Evolutionary conservation across 2,888 invertebrate species (phyloP).

Genomic region (Archaeoteleia sp.): DNA sequence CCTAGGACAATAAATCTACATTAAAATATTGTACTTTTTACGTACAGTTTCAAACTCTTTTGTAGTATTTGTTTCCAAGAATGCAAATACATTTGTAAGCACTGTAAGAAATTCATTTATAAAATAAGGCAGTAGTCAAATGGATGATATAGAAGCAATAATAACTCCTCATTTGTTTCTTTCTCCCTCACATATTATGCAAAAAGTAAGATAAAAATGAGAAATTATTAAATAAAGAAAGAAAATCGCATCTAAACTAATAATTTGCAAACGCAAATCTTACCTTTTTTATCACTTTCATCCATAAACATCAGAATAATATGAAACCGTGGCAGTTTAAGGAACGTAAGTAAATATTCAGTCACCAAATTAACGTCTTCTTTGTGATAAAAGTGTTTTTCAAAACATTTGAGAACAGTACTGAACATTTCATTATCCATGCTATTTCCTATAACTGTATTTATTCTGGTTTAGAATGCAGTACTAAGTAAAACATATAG

Average conservation of each 20-base stretch:
- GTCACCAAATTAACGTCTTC: constrained; percentile 64
- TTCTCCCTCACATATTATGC: background rate
- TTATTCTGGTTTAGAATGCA: background rate
- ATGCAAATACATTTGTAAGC: constrained; percentile 18
- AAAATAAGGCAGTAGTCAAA: no score
- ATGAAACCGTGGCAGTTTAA: constrained; percentile 68
- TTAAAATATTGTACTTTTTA: background rate
- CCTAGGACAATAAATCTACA: no score
- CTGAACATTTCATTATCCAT: constrained; percentile 73
- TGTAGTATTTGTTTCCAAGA: constrained; percentile 11
- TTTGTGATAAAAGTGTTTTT: constrained; percentile 68
- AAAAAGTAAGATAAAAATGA: background rate
- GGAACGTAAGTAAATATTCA: constrained; percentile 65
- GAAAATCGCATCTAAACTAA: no score
- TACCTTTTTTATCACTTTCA: constrained; percentile 64
- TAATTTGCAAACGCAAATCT: no score
- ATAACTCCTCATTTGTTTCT: no score
- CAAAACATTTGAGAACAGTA: constrained; percentile 69
- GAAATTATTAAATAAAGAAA: no score
- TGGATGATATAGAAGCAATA: no score
- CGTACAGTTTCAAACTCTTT: constrained; percentile 9
- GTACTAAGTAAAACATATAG: constrained; percentile 10
- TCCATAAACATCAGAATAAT: constrained; percentile 72
- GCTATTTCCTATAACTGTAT: constrained; percentile 73
- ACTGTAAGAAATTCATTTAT: constrained; percentile 16